A percentile compares a stretch with the other conserved stretches of the same genome.
These are phyloP conservation scores for Pavo muticus DNA, from an alignment of 2,113 vertebrate species.

Conservation along the genomic window DNA sequence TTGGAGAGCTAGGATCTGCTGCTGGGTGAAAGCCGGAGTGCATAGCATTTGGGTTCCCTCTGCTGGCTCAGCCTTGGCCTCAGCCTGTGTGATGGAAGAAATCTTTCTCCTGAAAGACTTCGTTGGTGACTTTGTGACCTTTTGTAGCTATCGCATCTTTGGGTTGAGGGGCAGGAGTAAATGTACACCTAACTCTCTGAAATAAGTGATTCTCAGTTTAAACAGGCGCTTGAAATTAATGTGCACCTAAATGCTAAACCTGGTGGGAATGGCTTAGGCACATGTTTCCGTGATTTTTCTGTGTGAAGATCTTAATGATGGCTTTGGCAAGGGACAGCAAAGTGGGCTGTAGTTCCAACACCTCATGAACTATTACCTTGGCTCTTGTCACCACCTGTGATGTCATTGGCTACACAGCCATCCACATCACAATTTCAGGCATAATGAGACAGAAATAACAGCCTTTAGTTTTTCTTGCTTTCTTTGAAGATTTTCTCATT, in stretches of 20 bases:
- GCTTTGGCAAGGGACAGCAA: neutral
- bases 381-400: neutral
- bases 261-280: neutral
- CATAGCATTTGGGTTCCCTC: slow-evolving; percentile 35
- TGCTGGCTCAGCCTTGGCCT: neutral
- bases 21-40: neutral
- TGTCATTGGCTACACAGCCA: neutral
- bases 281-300: neutral
- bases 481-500: neutral
- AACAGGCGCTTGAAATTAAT: neutral
- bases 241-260: neutral
- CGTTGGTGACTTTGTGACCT: neutral
- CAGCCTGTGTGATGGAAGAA: neutral
- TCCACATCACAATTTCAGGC: neutral
- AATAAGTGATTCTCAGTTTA: neutral
- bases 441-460: neutral
- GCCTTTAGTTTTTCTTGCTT: neutral
- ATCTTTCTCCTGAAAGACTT: neutral
- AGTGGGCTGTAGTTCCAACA: neutral
- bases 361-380: neutral
- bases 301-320: neutral
- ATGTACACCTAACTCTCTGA: neutral
- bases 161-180: neutral
- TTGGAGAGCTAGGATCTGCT: neutral
- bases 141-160: neutral